Evolutionary conservation across 2,797 vertebrate species (phyloP).

Genomic region (Falco columbarius): DNA sequence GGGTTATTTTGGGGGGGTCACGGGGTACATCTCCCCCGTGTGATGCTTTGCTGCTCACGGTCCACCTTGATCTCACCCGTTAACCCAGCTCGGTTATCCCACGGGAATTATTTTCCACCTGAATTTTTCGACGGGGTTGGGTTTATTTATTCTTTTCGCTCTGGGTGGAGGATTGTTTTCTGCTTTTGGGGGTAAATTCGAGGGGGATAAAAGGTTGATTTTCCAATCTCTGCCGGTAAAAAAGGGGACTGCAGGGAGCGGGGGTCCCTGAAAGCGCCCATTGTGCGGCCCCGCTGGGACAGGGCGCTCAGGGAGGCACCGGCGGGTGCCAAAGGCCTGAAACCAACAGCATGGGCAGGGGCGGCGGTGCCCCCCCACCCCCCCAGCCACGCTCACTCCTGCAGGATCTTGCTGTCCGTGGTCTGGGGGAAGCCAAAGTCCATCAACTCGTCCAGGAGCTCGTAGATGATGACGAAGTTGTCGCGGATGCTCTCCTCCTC

Average conservation of each 20-base stretch:
- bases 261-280: conserved; percentile 74
- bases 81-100: background rate
- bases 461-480: too few species aligned
- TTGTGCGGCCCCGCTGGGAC: conserved; percentile 81
- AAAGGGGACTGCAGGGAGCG: background rate
- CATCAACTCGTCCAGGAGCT: too few species aligned
- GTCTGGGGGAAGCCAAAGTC: too few species aligned
- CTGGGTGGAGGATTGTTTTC: background rate
- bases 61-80: background rate
- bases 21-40: background rate
- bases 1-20: conserved; percentile 63
- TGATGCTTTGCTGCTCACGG: background rate
- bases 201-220: background rate
- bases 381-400: too few species aligned
- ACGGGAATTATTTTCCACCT: background rate
- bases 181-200: accelerated
- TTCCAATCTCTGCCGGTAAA: accelerated
- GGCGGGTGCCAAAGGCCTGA: conserved; percentile 93
- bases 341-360: conserved; percentile 82
- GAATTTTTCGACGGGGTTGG: background rate
- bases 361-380: conserved; percentile 11
- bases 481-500: too few species aligned
- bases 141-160: background rate
- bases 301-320: conserved; percentile 88
- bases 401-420: too few species aligned